Evolutionary conservation across 2,888 invertebrate species (phyloP), one percentile per base, ranked within the genome.

Genomic region (Aleiodes leptofemur): DNA sequence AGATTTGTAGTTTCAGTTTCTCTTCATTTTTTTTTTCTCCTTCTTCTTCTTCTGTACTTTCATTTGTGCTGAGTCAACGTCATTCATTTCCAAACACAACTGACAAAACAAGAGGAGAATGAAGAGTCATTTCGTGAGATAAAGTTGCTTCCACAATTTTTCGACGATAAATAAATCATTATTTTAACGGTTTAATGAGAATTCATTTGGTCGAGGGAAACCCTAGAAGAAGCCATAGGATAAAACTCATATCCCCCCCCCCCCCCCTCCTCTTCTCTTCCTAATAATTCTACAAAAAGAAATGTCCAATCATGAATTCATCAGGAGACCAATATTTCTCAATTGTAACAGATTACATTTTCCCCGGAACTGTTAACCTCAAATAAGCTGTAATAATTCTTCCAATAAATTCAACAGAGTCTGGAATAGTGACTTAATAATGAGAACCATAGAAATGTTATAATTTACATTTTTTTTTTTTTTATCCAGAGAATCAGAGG

Each of bases 361-460:
- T 23, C 31, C 66, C 43, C 51, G 8, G n/a, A 51, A 23, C 38
- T 56, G 29, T 74, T 51, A 29, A 38, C 16, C 61, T 38, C 43
- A 38, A 51, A 74, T 48, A 66, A 71, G 64, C 34, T 64, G 66
- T 55, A 70, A 74, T 73, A 68, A 74, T 71, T 61, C 31, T 34
- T 8, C 9, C 56, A 55, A 74, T 74, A 74, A 74, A 74, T 74
- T 66, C 23, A 16, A 3, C 7, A 16, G 31, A 31, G 34, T 23
- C 14, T 8, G 2, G 14, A 31, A 48, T 56, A 48, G 34, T 61
- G 38, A 9, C 16, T 11, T 23, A 61, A 74, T 13, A 50, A 74
- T 51, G 59, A 74, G 48, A 69, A 74, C 11, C 38, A 23, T 43
- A 13, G 23, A 61, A 59, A 48, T 43, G 4, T 43, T 3, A 43